Conservation (phyloP, 2,113 vertebrate genomes). For the Tapirus terrestris region DNA sequence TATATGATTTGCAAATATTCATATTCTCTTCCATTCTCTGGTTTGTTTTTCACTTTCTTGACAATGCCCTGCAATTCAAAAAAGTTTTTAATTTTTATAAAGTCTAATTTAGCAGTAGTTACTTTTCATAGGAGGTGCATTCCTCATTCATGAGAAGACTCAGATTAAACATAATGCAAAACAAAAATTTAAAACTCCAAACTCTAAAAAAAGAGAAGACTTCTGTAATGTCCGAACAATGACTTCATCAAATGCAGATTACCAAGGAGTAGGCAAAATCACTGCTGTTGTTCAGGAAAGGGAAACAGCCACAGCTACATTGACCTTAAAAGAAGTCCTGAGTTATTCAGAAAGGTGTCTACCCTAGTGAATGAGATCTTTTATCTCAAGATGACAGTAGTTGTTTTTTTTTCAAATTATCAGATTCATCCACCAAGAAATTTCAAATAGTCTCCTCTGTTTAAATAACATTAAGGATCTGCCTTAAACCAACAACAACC, state of each 20-base stretch:
- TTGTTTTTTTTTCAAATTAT: conserved; percentile 71
- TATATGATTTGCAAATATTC: neutral
- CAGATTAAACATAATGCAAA: neutral
- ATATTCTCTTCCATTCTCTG: neutral
- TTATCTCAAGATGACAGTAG: conserved; percentile 56
- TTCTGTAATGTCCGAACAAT: neutral
- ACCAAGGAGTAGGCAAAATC: conserved; percentile 16
- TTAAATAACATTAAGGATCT: conserved; percentile 73
- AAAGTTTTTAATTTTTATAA: conserved; percentile 10
- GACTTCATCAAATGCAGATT: neutral
- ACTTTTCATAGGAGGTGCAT: neutral
- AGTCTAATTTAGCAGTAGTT: neutral
- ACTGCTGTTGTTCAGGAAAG: neutral
- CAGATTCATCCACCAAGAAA: conserved; percentile 67
- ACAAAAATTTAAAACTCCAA: neutral
- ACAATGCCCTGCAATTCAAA: neutral
- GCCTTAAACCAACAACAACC: conserved; percentile 78
- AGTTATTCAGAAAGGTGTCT: conserved; percentile 51
- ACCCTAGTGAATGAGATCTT: conserved; percentile 62
- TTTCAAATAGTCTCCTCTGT: conserved; percentile 47
- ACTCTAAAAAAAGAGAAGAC: neutral
- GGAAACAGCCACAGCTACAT: neutral
- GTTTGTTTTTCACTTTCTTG: neutral
- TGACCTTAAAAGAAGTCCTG: conserved; percentile 13
- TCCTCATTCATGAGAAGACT: neutral